Evolutionary conservation across 2,797 vertebrate genomes (phyloP).

Genomic region (Ambastaia sidthimunki): DNA sequence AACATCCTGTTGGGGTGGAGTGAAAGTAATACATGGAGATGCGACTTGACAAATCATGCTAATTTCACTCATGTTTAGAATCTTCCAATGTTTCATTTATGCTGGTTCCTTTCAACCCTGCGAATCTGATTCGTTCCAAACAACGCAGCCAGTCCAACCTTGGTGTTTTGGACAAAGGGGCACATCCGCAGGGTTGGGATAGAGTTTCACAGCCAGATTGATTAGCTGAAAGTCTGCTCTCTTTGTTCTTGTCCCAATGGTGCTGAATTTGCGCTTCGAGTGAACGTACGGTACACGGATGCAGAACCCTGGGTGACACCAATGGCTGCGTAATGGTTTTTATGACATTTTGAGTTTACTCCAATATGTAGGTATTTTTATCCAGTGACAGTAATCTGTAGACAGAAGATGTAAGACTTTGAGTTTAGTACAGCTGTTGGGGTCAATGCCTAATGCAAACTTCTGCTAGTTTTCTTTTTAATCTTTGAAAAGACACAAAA

Average conservation of each 20-base stretch:
- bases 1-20: conserved; percentile 56
- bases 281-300: conserved; percentile 39
- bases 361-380: conserved; percentile 36
- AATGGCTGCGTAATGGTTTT: conserved; percentile 34
- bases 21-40: conserved; percentile 28
- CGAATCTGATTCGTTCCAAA: background rate
- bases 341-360: conserved; percentile 33
- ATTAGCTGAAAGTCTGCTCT: conserved; percentile 40
- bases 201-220: conserved; percentile 40
- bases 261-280: conserved; percentile 48
- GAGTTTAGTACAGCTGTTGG: conserved; percentile 10
- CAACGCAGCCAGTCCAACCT: conserved; percentile 26
- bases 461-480: background rate
- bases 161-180: conserved; percentile 29
- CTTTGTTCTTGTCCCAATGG: conserved; percentile 46
- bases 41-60: background rate
- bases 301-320: conserved; percentile 20
- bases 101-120: background rate
- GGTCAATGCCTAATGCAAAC: conserved; percentile 4
- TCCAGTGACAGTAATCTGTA: background rate
- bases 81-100: background rate
- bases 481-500: background rate
- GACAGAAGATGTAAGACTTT: background rate
- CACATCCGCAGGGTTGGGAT: conserved; percentile 23
- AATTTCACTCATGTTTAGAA: background rate